phyloP scores from a whole-genome alignment of 1,140 invertebrate species.

The Drosophila parabipectinata region DNA sequence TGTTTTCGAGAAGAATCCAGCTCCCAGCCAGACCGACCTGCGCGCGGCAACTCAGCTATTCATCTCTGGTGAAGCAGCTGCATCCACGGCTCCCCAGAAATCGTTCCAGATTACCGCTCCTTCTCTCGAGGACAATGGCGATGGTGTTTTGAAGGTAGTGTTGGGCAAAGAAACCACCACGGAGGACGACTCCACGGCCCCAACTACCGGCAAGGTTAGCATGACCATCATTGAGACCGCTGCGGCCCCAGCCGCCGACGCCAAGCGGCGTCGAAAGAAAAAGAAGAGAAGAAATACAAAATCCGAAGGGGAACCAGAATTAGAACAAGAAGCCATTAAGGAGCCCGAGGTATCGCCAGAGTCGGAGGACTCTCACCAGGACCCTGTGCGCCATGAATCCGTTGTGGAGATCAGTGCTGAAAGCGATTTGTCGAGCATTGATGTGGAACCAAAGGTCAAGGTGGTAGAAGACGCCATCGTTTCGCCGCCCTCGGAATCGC shows the following conservation, averaged over 20 bases:
- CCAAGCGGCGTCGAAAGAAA: slow-evolving; percentile 83
- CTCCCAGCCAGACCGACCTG: slow-evolving; percentile 52
- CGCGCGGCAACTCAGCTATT: slow-evolving; percentile 75
- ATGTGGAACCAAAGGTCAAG: slow-evolving; percentile 86
- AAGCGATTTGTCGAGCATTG: slow-evolving; percentile 82
- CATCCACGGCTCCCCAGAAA: slow-evolving; percentile 48
- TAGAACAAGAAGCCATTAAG: slow-evolving; percentile 29
- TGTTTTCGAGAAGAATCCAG: not conserved
- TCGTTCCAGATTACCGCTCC: slow-evolving; percentile 73
- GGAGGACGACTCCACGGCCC: slow-evolving; percentile 15
- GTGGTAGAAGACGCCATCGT: slow-evolving; percentile 87
- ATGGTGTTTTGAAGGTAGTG: slow-evolving; percentile 65
- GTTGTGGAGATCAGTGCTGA: slow-evolving; percentile 72
- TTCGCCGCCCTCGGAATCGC: slow-evolving; percentile 67
- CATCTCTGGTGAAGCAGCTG: slow-evolving; percentile 67
- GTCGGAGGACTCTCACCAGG: slow-evolving; percentile 53
- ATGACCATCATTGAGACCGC: slow-evolving; percentile 76
- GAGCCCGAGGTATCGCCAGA: slow-evolving; percentile 69
- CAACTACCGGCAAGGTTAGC: slow-evolving; percentile 57
- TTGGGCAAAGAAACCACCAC: slow-evolving; percentile 24
- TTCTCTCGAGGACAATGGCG: slow-evolving; percentile 65
- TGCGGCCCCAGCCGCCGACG: slow-evolving; percentile 54
- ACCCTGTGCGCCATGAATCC: slow-evolving; percentile 56
- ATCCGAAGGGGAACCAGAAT: slow-evolving; percentile 40
- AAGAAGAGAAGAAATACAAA: slow-evolving; percentile 81